Evolutionary conservation across 2,888 invertebrate genomes (phyloP).

Genomic region (Himalopsyche anomala): DNA sequence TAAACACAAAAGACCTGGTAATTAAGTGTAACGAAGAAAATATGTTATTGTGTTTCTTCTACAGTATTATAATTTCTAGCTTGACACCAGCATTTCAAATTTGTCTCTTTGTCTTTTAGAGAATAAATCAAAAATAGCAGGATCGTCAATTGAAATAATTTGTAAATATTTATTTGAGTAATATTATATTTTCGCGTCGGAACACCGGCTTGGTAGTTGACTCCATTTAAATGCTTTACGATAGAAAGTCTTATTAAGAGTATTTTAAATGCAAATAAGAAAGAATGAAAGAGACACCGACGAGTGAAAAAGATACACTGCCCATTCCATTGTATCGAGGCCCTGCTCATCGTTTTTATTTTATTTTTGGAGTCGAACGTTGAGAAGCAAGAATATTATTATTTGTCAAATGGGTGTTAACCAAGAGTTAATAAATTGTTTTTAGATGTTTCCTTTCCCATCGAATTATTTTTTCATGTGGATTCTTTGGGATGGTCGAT

Average conservation of each 20-base stretch:
- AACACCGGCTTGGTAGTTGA: not conserved
- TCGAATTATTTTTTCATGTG: slow-evolving; percentile 23
- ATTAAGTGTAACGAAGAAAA: no score
- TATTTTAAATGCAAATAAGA: slow-evolving; percentile 45
- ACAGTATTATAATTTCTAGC: no score
- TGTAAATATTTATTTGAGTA: not conserved
- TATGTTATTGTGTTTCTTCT: no score
- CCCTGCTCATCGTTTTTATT: not conserved
- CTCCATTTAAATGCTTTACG: slow-evolving; percentile 11
- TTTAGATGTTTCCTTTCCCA: slow-evolving; percentile 34
- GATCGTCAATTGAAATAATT: no score
- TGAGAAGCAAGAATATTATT: not conserved
- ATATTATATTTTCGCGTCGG: not conserved
- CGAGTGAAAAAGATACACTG: not conserved
- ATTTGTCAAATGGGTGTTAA: slow-evolving; percentile 46
- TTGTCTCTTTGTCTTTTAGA: no score
- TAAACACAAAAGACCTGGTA: no score
- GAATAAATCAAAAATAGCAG: no score
- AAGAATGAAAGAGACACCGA: slow-evolving; percentile 21
- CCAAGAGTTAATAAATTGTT: slow-evolving; percentile 38
- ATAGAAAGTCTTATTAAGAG: not conserved
- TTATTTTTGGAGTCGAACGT: not conserved
- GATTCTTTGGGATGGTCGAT: not conserved
- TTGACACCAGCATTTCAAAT: no score
- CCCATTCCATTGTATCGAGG: not conserved